phyloP scores from a whole-genome alignment of 2,113 vertebrate genomes.

The Halcyon malimbica region DNA sequence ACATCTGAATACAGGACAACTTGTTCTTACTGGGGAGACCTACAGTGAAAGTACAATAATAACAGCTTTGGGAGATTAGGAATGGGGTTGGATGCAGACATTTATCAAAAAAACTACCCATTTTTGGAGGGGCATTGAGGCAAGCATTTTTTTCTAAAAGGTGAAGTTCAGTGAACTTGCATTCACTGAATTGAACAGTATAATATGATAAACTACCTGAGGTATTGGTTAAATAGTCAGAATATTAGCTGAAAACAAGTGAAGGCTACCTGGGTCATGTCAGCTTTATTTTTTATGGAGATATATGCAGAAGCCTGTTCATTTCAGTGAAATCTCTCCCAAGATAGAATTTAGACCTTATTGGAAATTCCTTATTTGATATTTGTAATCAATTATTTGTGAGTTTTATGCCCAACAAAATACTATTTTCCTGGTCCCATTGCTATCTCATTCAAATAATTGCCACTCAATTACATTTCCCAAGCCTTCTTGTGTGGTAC shows the following conservation, averaged over 20 bases:
- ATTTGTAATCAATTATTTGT: background rate
- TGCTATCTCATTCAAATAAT: background rate
- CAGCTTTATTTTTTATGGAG: background rate
- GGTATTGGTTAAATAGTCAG: background rate
- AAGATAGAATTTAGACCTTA: background rate
- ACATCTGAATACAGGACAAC: background rate
- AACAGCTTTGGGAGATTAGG: background rate
- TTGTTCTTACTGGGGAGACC: background rate
- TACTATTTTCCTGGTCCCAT: background rate
- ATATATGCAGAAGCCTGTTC: background rate
- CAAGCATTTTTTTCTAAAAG: background rate
- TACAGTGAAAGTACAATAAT: background rate
- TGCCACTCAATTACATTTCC: conserved; percentile 21
- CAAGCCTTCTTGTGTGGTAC: background rate
- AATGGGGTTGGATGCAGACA: background rate
- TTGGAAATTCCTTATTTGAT: background rate
- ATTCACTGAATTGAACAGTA: background rate
- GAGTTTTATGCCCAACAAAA: background rate
- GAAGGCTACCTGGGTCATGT: background rate
- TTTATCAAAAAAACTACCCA: background rate
- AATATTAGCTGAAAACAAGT: background rate
- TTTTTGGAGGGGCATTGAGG: background rate
- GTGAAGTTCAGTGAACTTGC: background rate
- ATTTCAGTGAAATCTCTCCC: background rate
- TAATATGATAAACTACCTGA: background rate